Percentiles rank a stretch among this genome's conserved stretches.
Evolutionary conservation across 2,113 vertebrate species (phyloP).

Genomic region (Tragelaphus scriptus): DNA sequence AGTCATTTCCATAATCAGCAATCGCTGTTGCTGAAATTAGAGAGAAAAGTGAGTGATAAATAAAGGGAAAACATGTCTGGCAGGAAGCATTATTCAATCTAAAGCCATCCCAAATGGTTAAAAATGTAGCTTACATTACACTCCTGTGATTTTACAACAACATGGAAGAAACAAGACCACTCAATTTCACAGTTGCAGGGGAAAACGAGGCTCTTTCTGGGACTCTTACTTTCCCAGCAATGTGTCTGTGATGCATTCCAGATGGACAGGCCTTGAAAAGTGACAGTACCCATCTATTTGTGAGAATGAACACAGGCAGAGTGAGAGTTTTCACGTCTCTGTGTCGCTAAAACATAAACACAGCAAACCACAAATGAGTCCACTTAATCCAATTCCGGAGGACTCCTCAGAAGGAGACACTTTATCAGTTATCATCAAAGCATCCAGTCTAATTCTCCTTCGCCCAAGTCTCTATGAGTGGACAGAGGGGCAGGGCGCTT

Average conservation of each 20-base stretch:
- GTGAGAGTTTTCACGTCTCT: conserved; percentile 65
- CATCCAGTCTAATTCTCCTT: conserved; percentile 20
- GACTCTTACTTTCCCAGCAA: conserved; percentile 60
- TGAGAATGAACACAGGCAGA: conserved; percentile 48
- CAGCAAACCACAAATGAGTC: conserved; percentile 61
- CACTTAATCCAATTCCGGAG: conserved; percentile 63
- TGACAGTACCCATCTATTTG: conserved; percentile 62
- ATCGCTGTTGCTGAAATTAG: conserved; percentile 54
- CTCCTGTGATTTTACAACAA: conserved; percentile 60
- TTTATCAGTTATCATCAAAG: conserved; percentile 65
- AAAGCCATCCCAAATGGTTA: conserved; percentile 57
- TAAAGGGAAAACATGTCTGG: conserved; percentile 43
- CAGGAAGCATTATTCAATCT: conserved; percentile 63
- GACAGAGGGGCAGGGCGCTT: not conserved
- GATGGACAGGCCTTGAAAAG: conserved; percentile 64
- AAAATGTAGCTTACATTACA: conserved; percentile 65
- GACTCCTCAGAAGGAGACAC: not conserved
- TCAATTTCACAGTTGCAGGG: conserved; percentile 64
- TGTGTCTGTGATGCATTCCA: conserved; percentile 70
- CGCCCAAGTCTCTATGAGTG: not conserved
- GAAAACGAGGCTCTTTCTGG: conserved; percentile 48
- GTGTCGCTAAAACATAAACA: conserved; percentile 62
- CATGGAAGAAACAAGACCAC: conserved; percentile 53
- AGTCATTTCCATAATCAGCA: conserved; percentile 59
- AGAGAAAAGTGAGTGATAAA: conserved; percentile 59